phyloP scores from a whole-genome alignment of 1,140 invertebrate species.

The Eulimnadia texana region DNA sequence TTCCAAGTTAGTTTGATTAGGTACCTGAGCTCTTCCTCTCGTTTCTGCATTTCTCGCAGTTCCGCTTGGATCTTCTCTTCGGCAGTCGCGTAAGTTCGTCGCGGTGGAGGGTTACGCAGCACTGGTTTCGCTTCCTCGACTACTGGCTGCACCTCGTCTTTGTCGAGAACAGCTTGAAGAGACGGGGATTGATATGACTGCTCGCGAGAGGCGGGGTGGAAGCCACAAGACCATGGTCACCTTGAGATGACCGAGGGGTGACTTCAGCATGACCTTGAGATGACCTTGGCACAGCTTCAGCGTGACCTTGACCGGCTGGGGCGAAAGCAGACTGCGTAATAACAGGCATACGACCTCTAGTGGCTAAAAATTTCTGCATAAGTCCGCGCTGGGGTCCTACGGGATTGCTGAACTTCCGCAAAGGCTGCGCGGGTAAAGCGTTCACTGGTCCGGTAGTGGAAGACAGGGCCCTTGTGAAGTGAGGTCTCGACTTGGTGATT shows the following conservation, averaged over 20 bases:
- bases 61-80: conserved; percentile 65
- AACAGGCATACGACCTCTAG: conserved; percentile 48
- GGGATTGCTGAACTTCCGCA: conserved; percentile 16
- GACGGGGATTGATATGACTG: no score
- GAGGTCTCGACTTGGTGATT: conserved; percentile 27
- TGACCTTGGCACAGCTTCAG: neutral
- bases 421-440: neutral
- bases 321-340: conserved; percentile 22
- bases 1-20: neutral
- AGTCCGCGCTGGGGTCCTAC: conserved; percentile 42
- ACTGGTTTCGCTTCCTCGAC: neutral
- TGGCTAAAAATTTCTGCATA: conserved; percentile 60
- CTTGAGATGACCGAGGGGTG: conserved; percentile 4
- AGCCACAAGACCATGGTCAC: conserved; percentile 4
- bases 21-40: conserved; percentile 55
- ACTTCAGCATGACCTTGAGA: neutral
- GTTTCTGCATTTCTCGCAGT: conserved; percentile 51
- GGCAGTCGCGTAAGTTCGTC: conserved; percentile 29
- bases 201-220: neutral
- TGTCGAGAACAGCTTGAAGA: neutral
- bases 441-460: neutral
- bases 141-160: conserved; percentile 6
- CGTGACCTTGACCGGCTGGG: neutral
- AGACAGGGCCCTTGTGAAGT: conserved; percentile 28
- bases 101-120: conserved; percentile 25